phyloP scores from a whole-genome alignment of 2,113 vertebrate species.

The Rhagologus leucostigma region DNA sequence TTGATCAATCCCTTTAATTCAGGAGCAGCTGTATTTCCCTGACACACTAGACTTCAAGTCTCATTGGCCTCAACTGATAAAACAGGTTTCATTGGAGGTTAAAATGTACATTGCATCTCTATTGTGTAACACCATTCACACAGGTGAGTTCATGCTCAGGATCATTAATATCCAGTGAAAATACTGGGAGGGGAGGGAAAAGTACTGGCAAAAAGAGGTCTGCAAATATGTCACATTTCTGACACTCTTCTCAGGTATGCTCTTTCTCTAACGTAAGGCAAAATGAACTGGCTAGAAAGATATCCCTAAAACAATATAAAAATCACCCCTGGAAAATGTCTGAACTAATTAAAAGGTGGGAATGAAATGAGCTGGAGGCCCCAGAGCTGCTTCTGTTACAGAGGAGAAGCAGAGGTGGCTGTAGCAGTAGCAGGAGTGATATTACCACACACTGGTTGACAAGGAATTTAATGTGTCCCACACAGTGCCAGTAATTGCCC shows the following conservation, averaged over 20 bases:
- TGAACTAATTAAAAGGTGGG: neutral
- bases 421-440: neutral
- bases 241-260: neutral
- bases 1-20: neutral
- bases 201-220: neutral
- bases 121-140: neutral
- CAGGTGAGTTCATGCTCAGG: neutral
- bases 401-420: neutral
- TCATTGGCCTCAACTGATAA: neutral
- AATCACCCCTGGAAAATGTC: neutral
- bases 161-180: neutral
- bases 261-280: neutral
- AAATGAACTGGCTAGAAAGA: neutral
- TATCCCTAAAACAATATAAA: neutral
- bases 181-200: neutral
- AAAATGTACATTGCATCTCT: neutral
- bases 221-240: slow-evolving; percentile 12
- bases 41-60: neutral
- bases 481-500: neutral
- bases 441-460: fast-evolving
- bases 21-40: neutral
- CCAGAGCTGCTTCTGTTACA: neutral
- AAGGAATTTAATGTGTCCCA: neutral
- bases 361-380: neutral
- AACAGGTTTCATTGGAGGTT: neutral